phyloP scores from a whole-genome alignment of 2,888 invertebrate species.

The Oscheius sp. region DNA sequence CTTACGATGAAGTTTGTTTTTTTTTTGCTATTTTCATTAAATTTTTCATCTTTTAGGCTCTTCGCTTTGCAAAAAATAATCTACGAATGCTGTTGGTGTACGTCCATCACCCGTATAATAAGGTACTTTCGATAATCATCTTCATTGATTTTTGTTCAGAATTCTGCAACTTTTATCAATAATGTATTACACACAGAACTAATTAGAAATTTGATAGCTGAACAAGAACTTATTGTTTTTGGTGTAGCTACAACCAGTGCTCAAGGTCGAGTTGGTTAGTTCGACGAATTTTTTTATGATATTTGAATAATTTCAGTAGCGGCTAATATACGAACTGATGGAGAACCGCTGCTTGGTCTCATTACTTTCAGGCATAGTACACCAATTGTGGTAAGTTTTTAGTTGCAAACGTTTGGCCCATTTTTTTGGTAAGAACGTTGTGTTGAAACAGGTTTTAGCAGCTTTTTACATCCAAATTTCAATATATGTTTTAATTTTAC shows the following conservation, averaged over 20 bases:
- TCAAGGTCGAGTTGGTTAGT: slow-evolving; percentile 32
- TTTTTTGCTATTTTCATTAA: neutral
- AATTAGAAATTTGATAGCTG: slow-evolving; percentile 3
- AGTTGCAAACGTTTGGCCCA: too few species aligned
- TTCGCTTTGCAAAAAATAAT: slow-evolving; percentile 22
- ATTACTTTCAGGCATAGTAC: slow-evolving; percentile 20
- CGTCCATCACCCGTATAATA: slow-evolving; percentile 25
- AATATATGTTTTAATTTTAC: neutral
- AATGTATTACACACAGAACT: slow-evolving; percentile 28
- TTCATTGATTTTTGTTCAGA: neutral
- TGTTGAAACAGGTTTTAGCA: neutral
- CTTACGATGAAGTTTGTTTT: slow-evolving; percentile 34
- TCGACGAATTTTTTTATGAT: neutral
- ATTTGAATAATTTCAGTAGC: slow-evolving; percentile 24
- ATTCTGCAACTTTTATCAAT: slow-evolving; percentile 12
- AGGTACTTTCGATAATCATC: neutral
- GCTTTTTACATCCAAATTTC: neutral
- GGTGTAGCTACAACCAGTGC: slow-evolving; percentile 38
- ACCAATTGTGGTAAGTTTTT: slow-evolving; percentile 18
- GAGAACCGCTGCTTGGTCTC: slow-evolving; percentile 20
- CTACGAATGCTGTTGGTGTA: slow-evolving; percentile 31
- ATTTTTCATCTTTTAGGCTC: slow-evolving; percentile 10
- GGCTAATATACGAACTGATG: slow-evolving; percentile 1
- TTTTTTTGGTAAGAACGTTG: neutral
- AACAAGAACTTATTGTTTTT: slow-evolving; percentile 37